Base-by-base conservation (phyloP, 2,888 invertebrate species). In the Mylabris sibirica region DNA sequence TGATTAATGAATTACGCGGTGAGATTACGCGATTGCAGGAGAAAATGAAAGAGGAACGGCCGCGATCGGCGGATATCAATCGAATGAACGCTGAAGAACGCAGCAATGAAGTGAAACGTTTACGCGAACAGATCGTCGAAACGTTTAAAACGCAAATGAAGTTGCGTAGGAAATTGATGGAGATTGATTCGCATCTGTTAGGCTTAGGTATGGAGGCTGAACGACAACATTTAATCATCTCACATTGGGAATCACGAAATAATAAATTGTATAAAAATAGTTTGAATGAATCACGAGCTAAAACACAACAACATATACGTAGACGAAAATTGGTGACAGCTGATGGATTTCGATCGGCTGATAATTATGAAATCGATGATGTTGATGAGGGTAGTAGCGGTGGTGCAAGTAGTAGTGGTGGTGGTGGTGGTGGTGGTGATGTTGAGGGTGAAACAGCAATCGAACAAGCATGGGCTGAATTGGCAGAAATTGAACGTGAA, bases 111-210 rank as follows among this genome's bases (percentile, higher is more conserved):
- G 84, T 93, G 11, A 89, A 90, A 72, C 89, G 89, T 26, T 84
- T 97, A 24, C 89, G 96, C 49, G 95, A 96, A 78, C 93, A 96
- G 77, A 94, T 97, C 59, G 92, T 97, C 4, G 90, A 92, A 0
- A 93, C 94, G 0, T 97, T 97, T 83, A 94, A 95, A 80, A 96
- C 95, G 75, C 97, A 97, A 84, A 97, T 97, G 96, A 91, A 95
- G 72, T 85, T 97, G 41, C 88, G 97, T 76, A 88, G 94, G 38
- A 91, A 93, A 64, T 86, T 98, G 30, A 93, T 98, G 90, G 96
- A 97, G 82, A 89, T 97, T 12, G 97, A 98, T 84, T 96, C 95
- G 75, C 94, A 95, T 79, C 86, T 97, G 64, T 85, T 97, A 74
- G 95, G 96, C 1, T 86, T 97, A 60, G 95, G 94, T 41, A 88